These are phyloP conservation scores for Phrynocephalus vlangalii DNA, from an alignment of 2,797 vertebrate genomes.

Conservation along the genomic window DNA sequence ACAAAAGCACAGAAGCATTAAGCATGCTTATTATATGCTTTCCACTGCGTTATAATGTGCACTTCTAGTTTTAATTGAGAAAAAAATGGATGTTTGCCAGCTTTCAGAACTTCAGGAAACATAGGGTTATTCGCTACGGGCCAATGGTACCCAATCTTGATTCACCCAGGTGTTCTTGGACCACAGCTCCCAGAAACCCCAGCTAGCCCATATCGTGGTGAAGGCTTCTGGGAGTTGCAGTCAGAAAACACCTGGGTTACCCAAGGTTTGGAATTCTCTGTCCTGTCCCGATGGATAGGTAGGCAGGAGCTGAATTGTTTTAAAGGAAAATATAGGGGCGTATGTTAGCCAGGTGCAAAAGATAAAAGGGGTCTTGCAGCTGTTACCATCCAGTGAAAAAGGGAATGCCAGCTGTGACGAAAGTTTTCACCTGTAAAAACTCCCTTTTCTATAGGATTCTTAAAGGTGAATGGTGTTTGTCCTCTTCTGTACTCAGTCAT, in stretches of 20 bases:
- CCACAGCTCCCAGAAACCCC: too few relatives aligned
- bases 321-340: neutral
- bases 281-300: too few relatives aligned
- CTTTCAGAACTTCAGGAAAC: neutral
- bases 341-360: neutral
- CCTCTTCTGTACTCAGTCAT: neutral
- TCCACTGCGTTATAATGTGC: neutral
- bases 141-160: too few relatives aligned
- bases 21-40: neutral
- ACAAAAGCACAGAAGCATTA: neutral
- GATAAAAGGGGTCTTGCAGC: neutral
- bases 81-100: neutral
- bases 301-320: neutral
- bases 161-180: too few relatives aligned
- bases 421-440: neutral
- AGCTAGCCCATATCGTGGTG: conserved; percentile 18
- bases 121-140: neutral
- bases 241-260: too few relatives aligned
- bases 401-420: neutral
- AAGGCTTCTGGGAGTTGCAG: neutral
- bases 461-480: neutral
- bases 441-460: neutral
- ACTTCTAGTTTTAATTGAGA: neutral
- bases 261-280: too few relatives aligned
- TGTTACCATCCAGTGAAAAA: neutral